Evolutionary conservation across 2,797 vertebrate genomes (phyloP).

Genomic region (Benthosema pterotum): DNA sequence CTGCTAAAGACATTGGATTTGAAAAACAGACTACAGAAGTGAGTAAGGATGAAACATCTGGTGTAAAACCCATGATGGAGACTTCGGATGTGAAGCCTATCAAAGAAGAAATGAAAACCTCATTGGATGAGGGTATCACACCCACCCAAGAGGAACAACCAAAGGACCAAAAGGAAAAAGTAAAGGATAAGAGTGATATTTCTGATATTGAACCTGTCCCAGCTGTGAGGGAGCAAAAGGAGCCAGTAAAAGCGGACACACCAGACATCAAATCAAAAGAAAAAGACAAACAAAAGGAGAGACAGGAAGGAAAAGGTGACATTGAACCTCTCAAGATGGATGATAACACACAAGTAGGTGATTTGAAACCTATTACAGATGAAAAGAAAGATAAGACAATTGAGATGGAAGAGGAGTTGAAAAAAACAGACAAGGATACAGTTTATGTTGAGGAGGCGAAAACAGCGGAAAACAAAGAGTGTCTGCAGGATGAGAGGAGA

Average conservation of each 20-base stretch:
- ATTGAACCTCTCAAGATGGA: slow-evolving; percentile 25
- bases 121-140: slow-evolving; percentile 21
- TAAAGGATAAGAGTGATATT: slow-evolving; percentile 25
- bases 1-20: slow-evolving; percentile 13
- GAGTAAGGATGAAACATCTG: slow-evolving; percentile 19
- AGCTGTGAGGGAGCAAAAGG: slow-evolving; percentile 28
- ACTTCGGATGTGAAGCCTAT: slow-evolving; percentile 30
- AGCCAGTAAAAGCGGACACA: slow-evolving; percentile 14
- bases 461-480: too few relatives aligned
- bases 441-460: too few relatives aligned
- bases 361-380: slow-evolving; percentile 39
- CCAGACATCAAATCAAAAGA: slow-evolving; percentile 17
- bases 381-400: slow-evolving; percentile 34
- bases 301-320: slow-evolving; percentile 26
- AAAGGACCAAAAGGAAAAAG: slow-evolving; percentile 23
- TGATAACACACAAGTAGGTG: slow-evolving; percentile 19
- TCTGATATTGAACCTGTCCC: slow-evolving; percentile 18
- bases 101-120: slow-evolving; percentile 42
- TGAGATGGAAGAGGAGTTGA: slow-evolving; percentile 17
- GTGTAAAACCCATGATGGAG: slow-evolving; percentile 29
- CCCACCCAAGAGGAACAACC: slow-evolving; percentile 25
- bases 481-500: slow-evolving; percentile 9
- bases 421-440: neutral
- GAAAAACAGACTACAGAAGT: slow-evolving; percentile 34
- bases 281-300: slow-evolving; percentile 12